Conservation (phyloP, 2,797 vertebrate species). For the Phaenicophaeus curvirostris region DNA sequence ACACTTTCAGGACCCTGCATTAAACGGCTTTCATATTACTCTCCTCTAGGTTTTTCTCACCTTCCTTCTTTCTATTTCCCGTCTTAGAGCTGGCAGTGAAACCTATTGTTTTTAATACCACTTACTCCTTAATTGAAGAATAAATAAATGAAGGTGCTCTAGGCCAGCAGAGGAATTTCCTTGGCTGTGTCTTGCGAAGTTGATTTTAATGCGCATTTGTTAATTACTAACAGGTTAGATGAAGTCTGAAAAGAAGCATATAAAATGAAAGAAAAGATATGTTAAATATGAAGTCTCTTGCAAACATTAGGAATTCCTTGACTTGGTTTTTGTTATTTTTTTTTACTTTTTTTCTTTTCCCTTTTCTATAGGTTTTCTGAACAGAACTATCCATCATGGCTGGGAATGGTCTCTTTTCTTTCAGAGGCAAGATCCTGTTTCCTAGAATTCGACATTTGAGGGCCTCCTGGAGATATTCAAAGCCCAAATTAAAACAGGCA, state of each 20-base stretch:
- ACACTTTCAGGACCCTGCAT: not conserved
- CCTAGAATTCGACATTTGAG: constrained; percentile 81
- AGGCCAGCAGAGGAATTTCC: not conserved
- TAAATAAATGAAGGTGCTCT: not conserved
- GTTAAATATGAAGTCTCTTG: not conserved
- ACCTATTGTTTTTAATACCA: not conserved
- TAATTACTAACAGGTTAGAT: not conserved
- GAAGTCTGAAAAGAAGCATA: not conserved
- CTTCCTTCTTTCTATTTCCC: not conserved
- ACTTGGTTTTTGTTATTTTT: too few relatives aligned
- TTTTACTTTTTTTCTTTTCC: not conserved
- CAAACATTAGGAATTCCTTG: not conserved
- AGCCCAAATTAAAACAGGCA: not conserved
- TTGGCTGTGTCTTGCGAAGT: rapidly evolving
- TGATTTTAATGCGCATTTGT: not conserved
- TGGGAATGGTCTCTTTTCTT: not conserved
- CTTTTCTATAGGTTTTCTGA: not conserved
- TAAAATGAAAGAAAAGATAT: not conserved
- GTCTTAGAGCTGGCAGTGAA: not conserved
- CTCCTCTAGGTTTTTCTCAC: not conserved
- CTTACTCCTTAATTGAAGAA: not conserved
- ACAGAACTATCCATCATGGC: not conserved
- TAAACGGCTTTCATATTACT: not conserved
- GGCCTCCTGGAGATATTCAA: rapidly evolving
- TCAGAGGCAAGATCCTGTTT: constrained; percentile 90